These are phyloP conservation scores for Eulemur rubriventer DNA, from an alignment of 2,797 vertebrate species.

Conservation along the genomic window DNA sequence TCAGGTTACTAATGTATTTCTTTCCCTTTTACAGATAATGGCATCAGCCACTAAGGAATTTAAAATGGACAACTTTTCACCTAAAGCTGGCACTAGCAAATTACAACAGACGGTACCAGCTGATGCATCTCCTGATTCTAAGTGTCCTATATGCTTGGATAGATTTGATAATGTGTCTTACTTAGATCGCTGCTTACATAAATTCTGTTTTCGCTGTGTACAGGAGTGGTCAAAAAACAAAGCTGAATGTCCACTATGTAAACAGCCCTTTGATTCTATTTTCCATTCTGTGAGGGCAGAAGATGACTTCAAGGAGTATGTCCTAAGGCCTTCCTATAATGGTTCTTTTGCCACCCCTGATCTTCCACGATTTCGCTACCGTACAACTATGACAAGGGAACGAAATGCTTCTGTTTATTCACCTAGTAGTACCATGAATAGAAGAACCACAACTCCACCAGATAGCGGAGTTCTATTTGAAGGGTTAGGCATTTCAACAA, in stretches of 20 bases:
- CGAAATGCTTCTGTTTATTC: slow-evolving; percentile 78
- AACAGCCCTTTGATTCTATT: slow-evolving; percentile 95
- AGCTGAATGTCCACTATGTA: slow-evolving; percentile 96
- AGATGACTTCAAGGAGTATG: slow-evolving; percentile 93
- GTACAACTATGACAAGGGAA: slow-evolving; percentile 92
- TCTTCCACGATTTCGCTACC: slow-evolving; percentile 92
- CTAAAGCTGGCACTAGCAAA: slow-evolving; percentile 86
- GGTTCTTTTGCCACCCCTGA: slow-evolving; percentile 90
- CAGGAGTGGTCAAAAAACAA: slow-evolving; percentile 99
- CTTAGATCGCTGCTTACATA: slow-evolving; percentile 93
- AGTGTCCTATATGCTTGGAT: slow-evolving; percentile 97
- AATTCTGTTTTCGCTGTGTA: slow-evolving; percentile 97
- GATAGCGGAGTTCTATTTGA: slow-evolving; percentile 93
- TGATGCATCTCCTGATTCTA: slow-evolving; percentile 95
- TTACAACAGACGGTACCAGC: slow-evolving; percentile 83
- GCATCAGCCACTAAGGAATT: slow-evolving; percentile 88
- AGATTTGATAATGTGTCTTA: slow-evolving; percentile 94
- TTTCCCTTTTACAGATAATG: slow-evolving; percentile 87
- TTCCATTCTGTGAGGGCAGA: slow-evolving; percentile 95
- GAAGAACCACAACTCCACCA: slow-evolving; percentile 87
- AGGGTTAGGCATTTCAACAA: slow-evolving; percentile 80
- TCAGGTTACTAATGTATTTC: slow-evolving; percentile 61
- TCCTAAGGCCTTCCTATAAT: slow-evolving; percentile 89
- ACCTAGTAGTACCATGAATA: slow-evolving; percentile 71
- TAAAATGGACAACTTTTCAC: slow-evolving; percentile 83